phyloP scores from a whole-genome alignment of 2,888 invertebrate genomes.

The Eustalomyia histrio region DNA sequence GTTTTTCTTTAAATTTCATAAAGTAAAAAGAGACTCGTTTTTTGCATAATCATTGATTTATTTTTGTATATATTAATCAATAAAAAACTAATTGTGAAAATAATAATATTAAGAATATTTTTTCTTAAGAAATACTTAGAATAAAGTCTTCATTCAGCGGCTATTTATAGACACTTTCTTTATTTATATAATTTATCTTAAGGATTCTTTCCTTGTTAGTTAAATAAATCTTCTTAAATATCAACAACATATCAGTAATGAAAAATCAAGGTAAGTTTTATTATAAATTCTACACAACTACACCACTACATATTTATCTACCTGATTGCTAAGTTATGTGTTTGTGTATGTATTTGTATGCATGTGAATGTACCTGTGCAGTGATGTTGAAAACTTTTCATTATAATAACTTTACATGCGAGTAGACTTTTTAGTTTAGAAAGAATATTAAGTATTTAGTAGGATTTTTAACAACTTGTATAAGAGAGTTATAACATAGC shows the following conservation, averaged over 20 bases:
- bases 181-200: not conserved
- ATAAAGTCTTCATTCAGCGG: too few relatives aligned
- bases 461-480: conserved; percentile 3
- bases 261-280: conserved; percentile 32
- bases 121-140: too few relatives aligned
- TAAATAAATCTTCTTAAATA: conserved; percentile 23
- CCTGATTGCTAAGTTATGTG: not conserved
- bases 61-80: too few relatives aligned
- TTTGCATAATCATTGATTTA: too few relatives aligned
- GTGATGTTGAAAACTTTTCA: conserved; percentile 38
- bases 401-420: conserved; percentile 36
- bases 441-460: conserved; percentile 25
- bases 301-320: not conserved
- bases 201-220: not conserved
- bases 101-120: too few relatives aligned
- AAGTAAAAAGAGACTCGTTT: too few relatives aligned
- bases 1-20: too few relatives aligned
- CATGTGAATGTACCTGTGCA: not conserved
- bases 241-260: conserved; percentile 32
- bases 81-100: too few relatives aligned
- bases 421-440: conserved; percentile 39
- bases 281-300: conserved; percentile 6
- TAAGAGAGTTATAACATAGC: not conserved
- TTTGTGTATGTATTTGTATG: not conserved
- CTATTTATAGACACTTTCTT: too few relatives aligned